Evolutionary conservation across 1,140 invertebrate species (phyloP).

Genomic region (Drosophila triauraria): DNA sequence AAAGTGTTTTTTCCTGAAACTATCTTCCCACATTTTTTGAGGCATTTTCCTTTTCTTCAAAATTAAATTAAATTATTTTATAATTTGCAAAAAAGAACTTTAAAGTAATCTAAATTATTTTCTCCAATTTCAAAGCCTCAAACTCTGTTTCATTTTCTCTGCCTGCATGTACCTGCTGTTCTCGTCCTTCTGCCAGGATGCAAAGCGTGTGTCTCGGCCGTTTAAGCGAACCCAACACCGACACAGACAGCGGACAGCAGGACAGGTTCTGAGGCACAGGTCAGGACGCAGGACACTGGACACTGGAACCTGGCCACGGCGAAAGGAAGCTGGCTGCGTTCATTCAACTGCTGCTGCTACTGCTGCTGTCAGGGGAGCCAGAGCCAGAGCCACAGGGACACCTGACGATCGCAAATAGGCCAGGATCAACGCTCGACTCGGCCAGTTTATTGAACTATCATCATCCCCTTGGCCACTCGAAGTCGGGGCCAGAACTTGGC

Average conservation of each 20-base stretch:
- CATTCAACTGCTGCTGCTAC: constrained; percentile 45
- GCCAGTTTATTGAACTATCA: constrained; percentile 75
- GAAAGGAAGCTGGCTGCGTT: constrained; percentile 49
- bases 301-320: constrained; percentile 1
- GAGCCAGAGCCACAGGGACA: constrained; percentile 30
- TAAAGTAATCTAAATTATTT: too few species aligned
- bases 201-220: constrained; percentile 67
- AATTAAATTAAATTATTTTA: neutral
- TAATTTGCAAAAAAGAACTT: neutral
- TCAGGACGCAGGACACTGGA: constrained; percentile 19
- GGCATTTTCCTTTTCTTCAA: too few species aligned
- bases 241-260: neutral
- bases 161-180: constrained; percentile 23
- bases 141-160: neutral
- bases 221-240: constrained; percentile 38
- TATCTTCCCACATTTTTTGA: too few species aligned
- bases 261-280: constrained; percentile 32
- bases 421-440: constrained; percentile 63
- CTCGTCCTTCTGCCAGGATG: constrained; percentile 65
- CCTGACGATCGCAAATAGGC: constrained; percentile 46
- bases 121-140: too few species aligned
- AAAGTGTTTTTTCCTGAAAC: too few species aligned
- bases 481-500: neutral
- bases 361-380: constrained; percentile 12
- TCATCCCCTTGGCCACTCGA: constrained; percentile 17